Conservation (phyloP, 1,140 invertebrate genomes). For the Eumeta japonica region DNA sequence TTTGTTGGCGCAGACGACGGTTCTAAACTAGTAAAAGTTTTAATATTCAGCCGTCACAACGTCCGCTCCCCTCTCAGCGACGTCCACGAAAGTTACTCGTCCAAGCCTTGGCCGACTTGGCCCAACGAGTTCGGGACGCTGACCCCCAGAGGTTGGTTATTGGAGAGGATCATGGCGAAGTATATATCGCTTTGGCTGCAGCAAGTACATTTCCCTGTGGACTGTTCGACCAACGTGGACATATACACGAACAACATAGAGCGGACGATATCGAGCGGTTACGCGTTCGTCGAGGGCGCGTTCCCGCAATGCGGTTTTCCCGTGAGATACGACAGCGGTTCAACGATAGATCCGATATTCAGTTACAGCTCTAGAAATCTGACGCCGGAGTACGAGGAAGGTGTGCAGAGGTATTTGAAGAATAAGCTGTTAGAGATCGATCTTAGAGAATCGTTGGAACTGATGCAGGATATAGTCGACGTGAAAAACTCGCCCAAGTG, state of each 20-base stretch:
- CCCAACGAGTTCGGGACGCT: slow-evolving; percentile 31
- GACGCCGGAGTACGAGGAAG: slow-evolving; percentile 19
- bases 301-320: slow-evolving; percentile 31
- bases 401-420: slow-evolving; percentile 27
- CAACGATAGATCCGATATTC: slow-evolving; percentile 31
- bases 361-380: slow-evolving; percentile 32
- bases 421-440: slow-evolving; percentile 20
- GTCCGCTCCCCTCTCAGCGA: slow-evolving; percentile 36
- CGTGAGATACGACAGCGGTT: slow-evolving; percentile 20
- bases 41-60: slow-evolving; percentile 39
- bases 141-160: slow-evolving; percentile 31
- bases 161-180: slow-evolving; percentile 39
- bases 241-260: slow-evolving; percentile 35
- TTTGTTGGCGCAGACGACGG: too few relatives aligned
- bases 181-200: slow-evolving; percentile 30
- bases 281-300: slow-evolving; percentile 28
- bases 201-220: slow-evolving; percentile 17
- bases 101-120: slow-evolving; percentile 34
- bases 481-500: slow-evolving; percentile 30
- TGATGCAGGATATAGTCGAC: slow-evolving; percentile 27
- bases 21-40: slow-evolving; percentile 27
- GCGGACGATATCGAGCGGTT: slow-evolving; percentile 29
- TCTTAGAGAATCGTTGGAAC: slow-evolving; percentile 22
- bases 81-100: slow-evolving; percentile 23
- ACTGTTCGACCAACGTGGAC: slow-evolving; percentile 23